phyloP scores from a whole-genome alignment of 2,113 vertebrate genomes.

The Muscicapa adusta region DNA sequence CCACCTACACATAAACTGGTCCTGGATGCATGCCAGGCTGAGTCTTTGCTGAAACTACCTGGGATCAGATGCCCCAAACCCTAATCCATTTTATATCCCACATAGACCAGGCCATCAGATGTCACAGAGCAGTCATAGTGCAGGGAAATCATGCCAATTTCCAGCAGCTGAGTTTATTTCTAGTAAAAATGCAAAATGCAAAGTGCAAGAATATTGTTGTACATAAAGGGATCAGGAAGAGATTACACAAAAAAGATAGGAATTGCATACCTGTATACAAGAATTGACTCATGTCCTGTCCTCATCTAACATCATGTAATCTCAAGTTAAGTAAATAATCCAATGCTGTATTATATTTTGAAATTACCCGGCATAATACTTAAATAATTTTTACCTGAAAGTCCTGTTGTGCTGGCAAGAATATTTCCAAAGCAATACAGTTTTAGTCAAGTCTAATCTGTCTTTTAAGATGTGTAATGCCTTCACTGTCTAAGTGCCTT shows the following conservation, averaged over 20 bases:
- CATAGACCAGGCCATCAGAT: too few relatives aligned
- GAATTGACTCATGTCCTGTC: not conserved
- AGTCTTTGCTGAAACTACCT: not conserved
- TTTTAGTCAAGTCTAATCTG: not conserved
- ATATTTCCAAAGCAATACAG: not conserved
- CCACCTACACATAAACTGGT: too few relatives aligned
- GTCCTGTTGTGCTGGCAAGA: not conserved
- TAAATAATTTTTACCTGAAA: not conserved
- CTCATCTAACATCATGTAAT: not conserved
- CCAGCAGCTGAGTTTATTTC: not conserved
- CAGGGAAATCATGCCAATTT: not conserved
- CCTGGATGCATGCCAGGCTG: not conserved
- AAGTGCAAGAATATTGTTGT: not conserved
- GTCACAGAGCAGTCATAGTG: not conserved
- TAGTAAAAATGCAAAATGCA: not conserved
- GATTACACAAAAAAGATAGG: not conserved
- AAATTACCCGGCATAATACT: not conserved
- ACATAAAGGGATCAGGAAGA: not conserved
- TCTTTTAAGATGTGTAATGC: not conserved
- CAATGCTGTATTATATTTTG: not conserved
- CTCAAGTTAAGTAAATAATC: not conserved
- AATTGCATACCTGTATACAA: not conserved
- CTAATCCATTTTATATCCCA: not conserved
- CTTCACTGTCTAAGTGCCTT: not conserved
- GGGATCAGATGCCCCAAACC: not conserved